Base-by-base conservation (phyloP, 2,797 vertebrate species). In the Adelosebastes latens region DNA sequence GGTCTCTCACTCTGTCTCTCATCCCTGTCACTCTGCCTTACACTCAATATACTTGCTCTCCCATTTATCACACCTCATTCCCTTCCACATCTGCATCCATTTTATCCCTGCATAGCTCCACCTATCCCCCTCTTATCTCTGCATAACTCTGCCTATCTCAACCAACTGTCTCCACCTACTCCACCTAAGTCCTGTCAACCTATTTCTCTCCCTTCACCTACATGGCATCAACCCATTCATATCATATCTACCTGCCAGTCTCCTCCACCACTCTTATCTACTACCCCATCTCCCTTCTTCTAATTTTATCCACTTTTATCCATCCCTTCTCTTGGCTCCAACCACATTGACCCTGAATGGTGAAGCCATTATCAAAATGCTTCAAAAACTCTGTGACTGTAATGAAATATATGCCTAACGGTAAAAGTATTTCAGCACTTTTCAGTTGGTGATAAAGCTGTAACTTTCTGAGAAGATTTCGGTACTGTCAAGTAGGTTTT, bases 1-100 rank as follows among this genome's bases (percentile, higher is more conserved):
- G 79, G 86, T 84, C 92, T 94, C 91, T 92, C 83, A 60, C 69
- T 82, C 83, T 27, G 63, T 84, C 79, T 84, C 69, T 81, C 74
- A 10, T 80, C 84, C 72, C 84, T 89, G 88, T 92, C 89, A 86
- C 69, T 87, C 85, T 64, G 46, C 70, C 80, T 90, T 87, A 84
- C 59, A 76, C 87, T 87, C 83, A 88, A 90, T 90, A 84, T 84
- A 85, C 72, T 66, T 49, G 4, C 79, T 53, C 67, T 72, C 83
- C 84, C 86, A 88, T 93, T 92, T 61, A 93, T 90, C 87, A 89
- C 81, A 78, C 74, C 81, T 82, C 72, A 75, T 82, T 86, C 81
- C 34, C 65, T 62, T 82, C 63, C 86, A 88, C 87, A 87, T 91
- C 82, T 91, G 85, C 86, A 91, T 90, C 89, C 82, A 75, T 78